Conservation (phyloP, 64 coral and sea anemone genomes). For the Actinia equina region DNA sequence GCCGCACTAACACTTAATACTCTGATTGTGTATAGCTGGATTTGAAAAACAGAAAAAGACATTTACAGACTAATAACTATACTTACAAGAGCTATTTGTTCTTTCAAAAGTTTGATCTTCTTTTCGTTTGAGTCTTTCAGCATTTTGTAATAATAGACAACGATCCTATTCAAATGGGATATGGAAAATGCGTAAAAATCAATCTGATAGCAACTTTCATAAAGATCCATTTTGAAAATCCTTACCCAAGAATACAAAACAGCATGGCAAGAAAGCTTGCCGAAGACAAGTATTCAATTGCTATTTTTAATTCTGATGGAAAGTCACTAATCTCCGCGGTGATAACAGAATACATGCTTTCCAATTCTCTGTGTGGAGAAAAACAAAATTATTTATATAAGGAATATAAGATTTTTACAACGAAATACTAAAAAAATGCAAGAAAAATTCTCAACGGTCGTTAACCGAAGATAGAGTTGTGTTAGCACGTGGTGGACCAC, state of each 20-base stretch:
- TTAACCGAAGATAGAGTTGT: too few relatives aligned
- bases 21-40: too few relatives aligned
- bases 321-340: constrained; percentile 19
- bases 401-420: background rate
- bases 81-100: constrained; percentile 93
- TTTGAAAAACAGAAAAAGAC: too few relatives aligned
- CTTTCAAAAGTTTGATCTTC: constrained; percentile 89
- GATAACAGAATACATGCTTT: constrained; percentile 73
- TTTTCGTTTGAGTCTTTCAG: constrained; percentile 97
- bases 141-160: constrained; percentile 96
- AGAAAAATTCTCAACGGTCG: too few relatives aligned
- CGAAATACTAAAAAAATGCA: background rate
- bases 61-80: background rate
- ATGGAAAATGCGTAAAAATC: background rate
- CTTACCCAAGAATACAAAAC: constrained; percentile 95
- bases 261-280: constrained; percentile 75
- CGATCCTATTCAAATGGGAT: constrained; percentile 43
- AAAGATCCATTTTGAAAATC: background rate
- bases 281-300: constrained; percentile 57
- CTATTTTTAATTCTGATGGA: constrained; percentile 39
- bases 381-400: background rate
- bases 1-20: too few relatives aligned
- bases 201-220: background rate
- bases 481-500: background rate
- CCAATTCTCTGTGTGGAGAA: constrained; percentile 17